Conservation (phyloP, 2,888 invertebrate species). For the Meteorus cinctellus region DNA sequence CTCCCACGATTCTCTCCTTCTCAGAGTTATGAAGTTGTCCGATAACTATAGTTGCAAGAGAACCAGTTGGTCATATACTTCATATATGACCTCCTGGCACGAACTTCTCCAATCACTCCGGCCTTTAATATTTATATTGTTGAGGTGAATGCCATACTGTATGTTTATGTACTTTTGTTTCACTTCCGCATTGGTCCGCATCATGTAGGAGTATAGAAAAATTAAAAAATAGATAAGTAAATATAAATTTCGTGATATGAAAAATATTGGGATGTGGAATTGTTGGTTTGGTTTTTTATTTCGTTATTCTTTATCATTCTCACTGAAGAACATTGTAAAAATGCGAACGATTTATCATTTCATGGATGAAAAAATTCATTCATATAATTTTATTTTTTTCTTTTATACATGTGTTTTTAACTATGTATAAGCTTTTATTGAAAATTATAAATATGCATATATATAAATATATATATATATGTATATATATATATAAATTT, state of each 20-base stretch:
- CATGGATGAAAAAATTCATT: not conserved
- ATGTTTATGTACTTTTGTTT: not conserved
- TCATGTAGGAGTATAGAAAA: not conserved
- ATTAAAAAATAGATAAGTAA: not conserved
- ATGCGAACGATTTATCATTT: not conserved
- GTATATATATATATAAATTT: conserved; percentile 2
- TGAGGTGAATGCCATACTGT: conserved; percentile 33
- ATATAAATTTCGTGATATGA: not conserved
- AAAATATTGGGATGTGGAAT: not conserved
- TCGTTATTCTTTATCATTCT: too few species aligned
- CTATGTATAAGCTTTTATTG: conserved; percentile 41
- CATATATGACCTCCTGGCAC: conserved; percentile 10
- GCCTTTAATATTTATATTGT: conserved; percentile 3
- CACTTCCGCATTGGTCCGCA: not conserved
- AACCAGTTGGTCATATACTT: conserved; percentile 61
- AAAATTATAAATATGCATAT: conserved; percentile 36
- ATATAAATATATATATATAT: conserved; percentile 45
- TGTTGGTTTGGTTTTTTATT: not conserved
- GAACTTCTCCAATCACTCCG: not conserved
- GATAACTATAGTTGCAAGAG: conserved; percentile 55
- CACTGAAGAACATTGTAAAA: not conserved
- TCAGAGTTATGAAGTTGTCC: conserved; percentile 69
- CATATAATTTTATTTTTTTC: conserved; percentile 25
- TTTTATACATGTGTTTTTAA: conserved; percentile 49
- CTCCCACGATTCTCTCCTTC: conserved; percentile 62